Percentiles rank a stretch among this genome's conserved stretches.
phyloP scores from a whole-genome alignment of 1,140 invertebrate species.

The Rhopalosiphum maidis region DNA sequence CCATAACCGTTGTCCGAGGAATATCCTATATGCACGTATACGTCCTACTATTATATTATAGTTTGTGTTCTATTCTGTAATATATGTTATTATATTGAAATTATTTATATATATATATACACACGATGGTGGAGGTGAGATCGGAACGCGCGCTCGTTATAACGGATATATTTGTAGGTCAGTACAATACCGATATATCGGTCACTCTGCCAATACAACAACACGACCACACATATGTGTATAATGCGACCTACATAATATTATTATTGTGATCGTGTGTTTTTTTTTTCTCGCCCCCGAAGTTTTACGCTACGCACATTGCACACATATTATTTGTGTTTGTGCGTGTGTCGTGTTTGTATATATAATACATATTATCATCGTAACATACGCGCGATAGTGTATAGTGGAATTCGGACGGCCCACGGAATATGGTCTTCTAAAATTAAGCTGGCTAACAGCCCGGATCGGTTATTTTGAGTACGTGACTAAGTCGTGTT shows the following conservation, averaged over 20 bases:
- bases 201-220: conserved; percentile 11
- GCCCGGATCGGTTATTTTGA: conserved; percentile 32
- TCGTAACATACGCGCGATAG: neutral
- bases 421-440: conserved; percentile 41
- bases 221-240: neutral
- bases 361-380: neutral
- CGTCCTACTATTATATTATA: too few species aligned
- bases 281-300: conserved; percentile 31
- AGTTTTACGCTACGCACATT: neutral
- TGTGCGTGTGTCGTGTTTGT: neutral
- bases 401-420: conserved; percentile 35
- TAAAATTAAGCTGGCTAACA: conserved; percentile 41
- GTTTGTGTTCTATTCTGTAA: too few species aligned
- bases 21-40: too few species aligned
- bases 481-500: conserved; percentile 30
- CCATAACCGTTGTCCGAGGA: too few species aligned
- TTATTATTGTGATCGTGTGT: conserved; percentile 7
- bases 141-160: neutral
- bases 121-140: neutral
- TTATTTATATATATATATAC: too few species aligned
- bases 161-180: conserved; percentile 16
- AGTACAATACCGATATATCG: conserved; percentile 22
- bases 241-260: conserved; percentile 29
- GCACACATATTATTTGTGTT: neutral
- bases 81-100: too few species aligned